Base-by-base conservation (phyloP, 2,888 invertebrate species). In the Eupithecia dodoneata region DNA sequence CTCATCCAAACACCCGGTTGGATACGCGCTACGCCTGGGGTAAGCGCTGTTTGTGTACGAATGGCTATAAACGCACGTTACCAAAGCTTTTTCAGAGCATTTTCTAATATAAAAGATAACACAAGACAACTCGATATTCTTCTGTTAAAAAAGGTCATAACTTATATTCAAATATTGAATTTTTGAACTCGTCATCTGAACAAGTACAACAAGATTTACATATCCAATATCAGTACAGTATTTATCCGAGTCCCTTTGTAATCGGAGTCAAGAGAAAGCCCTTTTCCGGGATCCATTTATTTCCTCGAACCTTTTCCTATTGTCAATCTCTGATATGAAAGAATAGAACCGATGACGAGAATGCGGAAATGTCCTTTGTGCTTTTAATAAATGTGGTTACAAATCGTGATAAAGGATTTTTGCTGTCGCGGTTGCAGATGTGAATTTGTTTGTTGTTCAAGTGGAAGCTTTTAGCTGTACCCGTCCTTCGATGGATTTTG, bases 211-310 rank as follows among this genome's bases (percentile, higher is more conserved):
- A 63, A 63, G 66, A 63, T 72, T 72, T 76, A 41, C 72, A 72
- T 76, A 67, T 47, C 55, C 55, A 72, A 67, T 69, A 72, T 6
- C 44, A 72, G 44, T 66, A 73, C 44, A 72, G 52, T 71, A 73
- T 77, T 76, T 74, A 73, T 74, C 71, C 67, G 74, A 71, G 78
- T 78, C 73, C 71, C 76, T 79, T 81, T 80, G 74, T 81, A 78
- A 78, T 78, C 77, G 73, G 75, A 81, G 78, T 73, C 81, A 74
- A 80, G 76, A 77, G 79, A 79, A 80, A 71, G 77, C 83, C 76
- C 82, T 83, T 67, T 84, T 79, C 83, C 81, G 83, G 79, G 81
- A 83, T 83, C 82, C 81, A 86, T 81, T 85, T 85, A 84, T 87
- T 83, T 80, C 75, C 76, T 76, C 82, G 80, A 84, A 81, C 76